A percentile compares a stretch with the other conserved stretches of the same genome.
These are phyloP conservation scores for Megalops cyprinoides DNA, from an alignment of 2,797 vertebrate genomes.

Conservation along the genomic window DNA sequence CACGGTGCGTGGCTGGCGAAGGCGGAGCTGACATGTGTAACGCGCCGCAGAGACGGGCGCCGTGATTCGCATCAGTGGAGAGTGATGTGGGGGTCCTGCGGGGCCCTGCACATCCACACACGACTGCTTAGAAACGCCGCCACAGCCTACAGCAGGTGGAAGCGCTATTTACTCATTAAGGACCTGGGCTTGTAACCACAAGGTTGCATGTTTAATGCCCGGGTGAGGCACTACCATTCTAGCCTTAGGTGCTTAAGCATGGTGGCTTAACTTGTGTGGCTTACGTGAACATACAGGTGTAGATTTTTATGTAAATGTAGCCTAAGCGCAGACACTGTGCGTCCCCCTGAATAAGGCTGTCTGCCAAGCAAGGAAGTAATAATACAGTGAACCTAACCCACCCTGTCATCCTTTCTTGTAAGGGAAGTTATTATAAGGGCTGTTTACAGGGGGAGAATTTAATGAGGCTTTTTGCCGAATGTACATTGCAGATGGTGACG, in stretches of 20 bases:
- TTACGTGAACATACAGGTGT: background rate
- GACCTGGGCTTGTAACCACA: too few relatives aligned
- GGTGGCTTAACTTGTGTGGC: background rate
- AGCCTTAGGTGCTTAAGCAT: background rate
- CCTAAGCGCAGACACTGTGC: too few relatives aligned
- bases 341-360: background rate
- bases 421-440: background rate
- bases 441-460: background rate
- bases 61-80: constrained; percentile 13
- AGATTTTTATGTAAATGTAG: background rate
- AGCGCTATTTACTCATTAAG: too few relatives aligned
- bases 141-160: too few relatives aligned
- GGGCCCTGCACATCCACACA: background rate
- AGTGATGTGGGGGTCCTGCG: constrained; percentile 4
- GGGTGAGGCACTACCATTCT: too few relatives aligned
- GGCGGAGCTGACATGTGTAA: constrained; percentile 12
- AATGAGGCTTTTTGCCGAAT: background rate
- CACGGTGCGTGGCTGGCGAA: background rate
- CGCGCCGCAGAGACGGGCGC: background rate
- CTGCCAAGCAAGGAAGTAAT: background rate
- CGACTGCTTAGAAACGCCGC: too few relatives aligned
- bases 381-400: too few relatives aligned
- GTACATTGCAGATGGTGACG: background rate
- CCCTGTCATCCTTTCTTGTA: background rate
- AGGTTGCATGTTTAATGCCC: too few relatives aligned